These are phyloP conservation scores for Pteria penguin DNA, from an alignment of 2,888 invertebrate species.

Conservation along the genomic window DNA sequence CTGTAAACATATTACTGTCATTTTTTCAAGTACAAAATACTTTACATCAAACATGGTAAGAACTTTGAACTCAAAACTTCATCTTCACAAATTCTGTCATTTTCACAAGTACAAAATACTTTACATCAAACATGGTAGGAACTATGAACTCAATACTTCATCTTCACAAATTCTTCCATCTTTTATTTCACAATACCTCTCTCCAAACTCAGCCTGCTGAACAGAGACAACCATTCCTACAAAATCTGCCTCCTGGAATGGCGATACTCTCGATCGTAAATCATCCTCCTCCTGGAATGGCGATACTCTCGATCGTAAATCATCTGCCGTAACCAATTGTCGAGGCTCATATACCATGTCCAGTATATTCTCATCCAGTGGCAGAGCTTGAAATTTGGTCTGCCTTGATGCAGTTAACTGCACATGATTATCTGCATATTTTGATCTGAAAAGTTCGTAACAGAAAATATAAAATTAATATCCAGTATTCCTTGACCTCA, in stretches of 20 bases:
- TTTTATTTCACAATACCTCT: conserved; percentile 33
- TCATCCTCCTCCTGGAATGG: conserved; percentile 83
- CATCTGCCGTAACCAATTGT: conserved; percentile 59
- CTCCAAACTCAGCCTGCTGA: conserved; percentile 12
- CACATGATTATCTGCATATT: conserved; percentile 51
- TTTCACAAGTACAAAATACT: no score
- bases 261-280: conserved; percentile 71
- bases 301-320: conserved; percentile 72
- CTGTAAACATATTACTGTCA: no score
- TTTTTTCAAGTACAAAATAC: no score
- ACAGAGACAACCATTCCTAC: conserved; percentile 85
- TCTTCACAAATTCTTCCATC: not conserved
- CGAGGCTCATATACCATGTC: conserved; percentile 74
- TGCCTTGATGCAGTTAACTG: conserved; percentile 70
- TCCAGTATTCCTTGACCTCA: not conserved
- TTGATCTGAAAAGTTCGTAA: conserved; percentile 40
- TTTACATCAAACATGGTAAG: no score
- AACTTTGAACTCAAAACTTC: no score
- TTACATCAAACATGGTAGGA: no score
- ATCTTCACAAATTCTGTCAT: no score
- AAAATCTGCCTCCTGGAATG: conserved; percentile 87
- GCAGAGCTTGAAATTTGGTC: conserved; percentile 58
- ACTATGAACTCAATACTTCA: no score
- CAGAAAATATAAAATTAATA: not conserved
- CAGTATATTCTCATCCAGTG: conserved; percentile 70